A percentile compares a stretch with the other conserved stretches of the same genome.
phyloP scores from a whole-genome alignment of 1,140 invertebrate genomes.

The Temnothorax nylanderi region DNA sequence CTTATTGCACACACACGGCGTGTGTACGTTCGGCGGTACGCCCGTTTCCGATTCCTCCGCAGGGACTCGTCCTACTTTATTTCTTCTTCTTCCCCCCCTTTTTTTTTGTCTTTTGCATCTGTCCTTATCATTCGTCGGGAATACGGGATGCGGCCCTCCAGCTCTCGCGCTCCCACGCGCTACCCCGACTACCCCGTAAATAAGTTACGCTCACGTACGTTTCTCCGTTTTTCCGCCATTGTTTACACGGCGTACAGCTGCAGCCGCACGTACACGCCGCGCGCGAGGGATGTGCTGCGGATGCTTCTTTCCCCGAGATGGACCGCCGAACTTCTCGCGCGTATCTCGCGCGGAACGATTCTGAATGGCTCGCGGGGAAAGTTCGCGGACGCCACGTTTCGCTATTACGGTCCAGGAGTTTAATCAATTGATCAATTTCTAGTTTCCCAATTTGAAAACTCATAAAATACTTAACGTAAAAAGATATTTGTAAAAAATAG shows the following conservation, averaged over 20 bases:
- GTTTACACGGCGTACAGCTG: conserved; percentile 43
- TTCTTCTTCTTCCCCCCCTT: too few relatives aligned
- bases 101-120: background rate
- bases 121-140: conserved; percentile 2
- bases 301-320: background rate
- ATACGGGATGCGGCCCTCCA: background rate
- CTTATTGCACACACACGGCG: conserved; percentile 33
- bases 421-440: background rate
- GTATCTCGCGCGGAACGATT: conserved; percentile 4
- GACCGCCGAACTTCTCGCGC: conserved; percentile 29
- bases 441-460: background rate
- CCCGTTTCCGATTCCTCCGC: conserved; percentile 27
- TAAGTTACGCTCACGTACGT: conserved; percentile 55
- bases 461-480: background rate
- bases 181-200: conserved; percentile 14
- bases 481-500: background rate
- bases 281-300: background rate
- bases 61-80: background rate
- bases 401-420: background rate
- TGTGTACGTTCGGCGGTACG: background rate
- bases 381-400: background rate
- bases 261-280: conserved; percentile 8
- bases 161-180: background rate
- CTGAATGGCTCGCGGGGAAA: background rate
- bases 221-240: conserved; percentile 2